Evolutionary conservation across 2,888 invertebrate genomes (phyloP), one percentile per base, ranked within the genome.

Genomic region (Hyposoter didymator): DNA sequence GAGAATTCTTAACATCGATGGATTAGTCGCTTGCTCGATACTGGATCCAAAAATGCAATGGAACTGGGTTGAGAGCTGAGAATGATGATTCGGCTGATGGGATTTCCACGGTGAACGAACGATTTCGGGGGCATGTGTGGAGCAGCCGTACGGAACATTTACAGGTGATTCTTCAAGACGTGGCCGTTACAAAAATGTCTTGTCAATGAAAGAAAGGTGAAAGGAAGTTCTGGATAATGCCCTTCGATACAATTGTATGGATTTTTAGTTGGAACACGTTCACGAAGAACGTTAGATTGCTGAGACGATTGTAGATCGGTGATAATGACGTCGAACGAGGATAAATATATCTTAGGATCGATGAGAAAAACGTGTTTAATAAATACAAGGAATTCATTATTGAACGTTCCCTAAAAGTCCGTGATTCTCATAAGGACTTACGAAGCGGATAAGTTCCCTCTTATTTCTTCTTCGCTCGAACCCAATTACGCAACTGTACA

Each of bases 361-460:
- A 55, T 52, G 45, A 64, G 70, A 64, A 78, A 82, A 66, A 49
- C 6, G 43, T 45, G n/a, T 59, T 28, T 10, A 62, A 82, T 75
- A 78, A 82, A 82, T 78, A 82, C 76, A 66, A 78, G 55, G 47
- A 73, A 64, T 45, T 17, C 14, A 32, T 32, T 35, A 43, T 72
- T 52, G 28, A 70, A 62, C 64, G 59, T 52, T 59, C 55, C 67
- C n/a, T 70, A 43, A 62, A 55, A 43, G 59, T 43, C 22, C 22
- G 49, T 62, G 8, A 72, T 39, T 64, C 49, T 64, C 64, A 39
- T 45, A 59, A 6, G 39, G 45, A 45, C 45, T 62, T 45, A 59
- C 45, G 45, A 59, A 74, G 62, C 74, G 28, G 17, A 28, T 14
- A 43, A 74, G 39, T 39, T 73, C 39, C 55, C 55, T 49, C 49